A percentile compares a stretch with the other conserved stretches of the same genome.
Conservation (phyloP, 2,888 invertebrate species). For the Agonopterix alstromeriana region DNA sequence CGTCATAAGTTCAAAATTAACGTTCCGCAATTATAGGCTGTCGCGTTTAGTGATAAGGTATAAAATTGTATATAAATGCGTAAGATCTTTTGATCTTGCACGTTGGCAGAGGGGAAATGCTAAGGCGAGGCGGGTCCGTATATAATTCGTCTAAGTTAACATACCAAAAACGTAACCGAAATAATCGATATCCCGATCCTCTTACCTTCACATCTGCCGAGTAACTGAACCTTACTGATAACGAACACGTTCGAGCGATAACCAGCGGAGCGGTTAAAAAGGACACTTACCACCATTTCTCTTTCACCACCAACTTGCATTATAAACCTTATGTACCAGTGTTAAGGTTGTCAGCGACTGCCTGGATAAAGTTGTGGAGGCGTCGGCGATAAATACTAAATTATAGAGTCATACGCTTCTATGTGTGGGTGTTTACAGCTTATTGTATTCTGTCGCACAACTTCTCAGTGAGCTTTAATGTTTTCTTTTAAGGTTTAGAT, state of each 20-base stretch:
- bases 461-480: not conserved
- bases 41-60: no score
- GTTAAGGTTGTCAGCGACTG: not conserved
- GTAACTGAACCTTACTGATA: constrained; percentile 27
- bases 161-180: constrained; percentile 9
- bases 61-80: no score
- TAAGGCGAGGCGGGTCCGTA: no score
- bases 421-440: constrained; percentile 6
- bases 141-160: no score
- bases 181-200: constrained; percentile 14
- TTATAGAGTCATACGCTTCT: constrained; percentile 12
- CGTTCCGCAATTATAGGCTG: no score
- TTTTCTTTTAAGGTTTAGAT: not conserved
- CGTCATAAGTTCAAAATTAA: no score
- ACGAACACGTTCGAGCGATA: constrained; percentile 24
- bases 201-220: constrained; percentile 22
- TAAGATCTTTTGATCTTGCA: no score
- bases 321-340: not conserved
- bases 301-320: not conserved
- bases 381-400: constrained; percentile 14
- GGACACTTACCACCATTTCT: not conserved
- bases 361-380: constrained; percentile 7
- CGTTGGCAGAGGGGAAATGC: no score
- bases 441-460: not conserved
- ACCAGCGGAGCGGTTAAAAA: constrained; percentile 9